Conservation (phyloP, 2,113 vertebrate species). For the Tiliqua scincoides region DNA sequence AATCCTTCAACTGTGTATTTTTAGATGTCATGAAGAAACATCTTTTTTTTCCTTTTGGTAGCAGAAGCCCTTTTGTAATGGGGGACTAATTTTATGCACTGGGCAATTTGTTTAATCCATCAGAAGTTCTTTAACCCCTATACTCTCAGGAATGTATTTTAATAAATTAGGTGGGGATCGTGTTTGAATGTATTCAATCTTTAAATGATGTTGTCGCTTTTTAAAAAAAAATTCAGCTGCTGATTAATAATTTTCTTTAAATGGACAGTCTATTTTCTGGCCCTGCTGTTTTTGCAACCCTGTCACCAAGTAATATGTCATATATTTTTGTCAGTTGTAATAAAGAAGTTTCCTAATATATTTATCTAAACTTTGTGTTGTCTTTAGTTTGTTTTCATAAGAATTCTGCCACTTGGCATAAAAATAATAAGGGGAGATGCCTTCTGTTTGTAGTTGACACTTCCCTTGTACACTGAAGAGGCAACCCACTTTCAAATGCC, state of each 20-base stretch:
- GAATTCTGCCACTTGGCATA: background rate
- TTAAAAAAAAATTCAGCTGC: conserved; percentile 40
- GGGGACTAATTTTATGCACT: conserved; percentile 45
- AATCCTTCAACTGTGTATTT: conserved; percentile 34
- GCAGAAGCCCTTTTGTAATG: conserved; percentile 47
- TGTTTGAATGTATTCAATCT: conserved; percentile 54
- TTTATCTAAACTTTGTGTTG: conserved; percentile 52
- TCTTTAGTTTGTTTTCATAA: conserved; percentile 15
- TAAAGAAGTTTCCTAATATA: conserved; percentile 66
- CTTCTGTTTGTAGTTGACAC: background rate
- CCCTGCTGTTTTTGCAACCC: conserved; percentile 47
- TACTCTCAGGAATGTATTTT: conserved; percentile 63
- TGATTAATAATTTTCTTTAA: conserved; percentile 61
- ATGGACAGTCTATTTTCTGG: conserved; percentile 59
- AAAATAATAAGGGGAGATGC: background rate
- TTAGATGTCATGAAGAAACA: conserved; percentile 52
- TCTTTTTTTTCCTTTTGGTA: conserved; percentile 9
- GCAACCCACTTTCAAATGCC: background rate
- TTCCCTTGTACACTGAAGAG: background rate
- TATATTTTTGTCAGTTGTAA: conserved; percentile 66
- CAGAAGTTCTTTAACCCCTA: conserved; percentile 52
- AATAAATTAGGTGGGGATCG: conserved; percentile 51
- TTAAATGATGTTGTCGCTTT: conserved; percentile 54
- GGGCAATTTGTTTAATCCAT: conserved; percentile 46
- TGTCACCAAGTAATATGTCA: conserved; percentile 37